phyloP scores from a whole-genome alignment of 2,113 vertebrate species.

The Caranx ignobilis region DNA sequence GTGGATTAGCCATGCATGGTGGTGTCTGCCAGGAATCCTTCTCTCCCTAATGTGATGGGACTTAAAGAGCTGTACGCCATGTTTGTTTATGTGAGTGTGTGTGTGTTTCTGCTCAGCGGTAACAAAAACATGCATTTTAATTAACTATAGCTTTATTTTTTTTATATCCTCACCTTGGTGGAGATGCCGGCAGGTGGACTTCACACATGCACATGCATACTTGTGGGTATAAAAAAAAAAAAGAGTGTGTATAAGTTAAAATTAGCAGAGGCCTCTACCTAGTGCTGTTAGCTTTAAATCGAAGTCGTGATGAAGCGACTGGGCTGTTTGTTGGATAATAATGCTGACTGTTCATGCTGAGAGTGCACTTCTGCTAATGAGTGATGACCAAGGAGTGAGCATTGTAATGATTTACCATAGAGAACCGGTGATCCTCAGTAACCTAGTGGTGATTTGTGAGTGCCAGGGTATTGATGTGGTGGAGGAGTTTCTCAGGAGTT shows the following conservation, averaged over 20 bases:
- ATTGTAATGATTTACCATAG: constrained; percentile 47
- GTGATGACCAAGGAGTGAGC: constrained; percentile 25
- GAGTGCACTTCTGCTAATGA: constrained; percentile 53
- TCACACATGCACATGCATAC: background rate
- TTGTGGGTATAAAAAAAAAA: background rate
- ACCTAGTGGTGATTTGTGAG: constrained; percentile 40
- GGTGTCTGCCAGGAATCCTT: constrained; percentile 53
- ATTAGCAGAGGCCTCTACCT: background rate
- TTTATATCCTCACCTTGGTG: background rate
- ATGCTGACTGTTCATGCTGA: constrained; percentile 44
- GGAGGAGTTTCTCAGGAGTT: background rate
- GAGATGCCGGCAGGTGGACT: background rate
- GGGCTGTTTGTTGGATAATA: constrained; percentile 19
- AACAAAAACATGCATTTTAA: constrained; percentile 32
- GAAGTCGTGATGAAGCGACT: constrained; percentile 31
- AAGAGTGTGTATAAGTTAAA: background rate
- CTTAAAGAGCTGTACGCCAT: constrained; percentile 43
- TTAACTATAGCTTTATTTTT: constrained; percentile 38
- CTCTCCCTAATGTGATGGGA: constrained; percentile 47
- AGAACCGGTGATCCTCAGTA: constrained; percentile 42
- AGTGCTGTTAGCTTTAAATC: constrained; percentile 14
- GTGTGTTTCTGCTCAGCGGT: constrained; percentile 10
- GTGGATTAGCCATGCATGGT: constrained; percentile 70
- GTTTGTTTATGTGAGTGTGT: constrained; percentile 28
- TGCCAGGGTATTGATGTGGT: constrained; percentile 14